A percentile compares a stretch with the other conserved stretches of the same genome.
Evolutionary conservation across 2,888 invertebrate species (phyloP).

Genomic region (Unio pictorum): DNA sequence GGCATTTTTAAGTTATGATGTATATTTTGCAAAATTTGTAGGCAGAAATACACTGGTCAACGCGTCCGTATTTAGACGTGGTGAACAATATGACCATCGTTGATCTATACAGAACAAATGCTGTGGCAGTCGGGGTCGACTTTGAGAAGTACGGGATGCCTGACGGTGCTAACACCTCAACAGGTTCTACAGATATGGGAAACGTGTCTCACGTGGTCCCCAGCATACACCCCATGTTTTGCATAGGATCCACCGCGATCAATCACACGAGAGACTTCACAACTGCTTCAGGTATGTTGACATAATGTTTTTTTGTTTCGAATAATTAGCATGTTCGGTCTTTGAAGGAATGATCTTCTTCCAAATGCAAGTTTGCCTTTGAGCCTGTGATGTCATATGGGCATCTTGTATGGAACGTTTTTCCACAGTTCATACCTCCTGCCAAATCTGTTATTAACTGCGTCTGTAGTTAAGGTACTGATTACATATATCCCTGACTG

Average conservation of each 20-base stretch:
- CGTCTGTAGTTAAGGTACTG: too few relatives aligned
- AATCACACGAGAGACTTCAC: constrained; percentile 64
- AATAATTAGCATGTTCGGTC: too few relatives aligned
- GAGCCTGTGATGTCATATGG: too few relatives aligned
- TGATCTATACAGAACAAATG: constrained; percentile 53
- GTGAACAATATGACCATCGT: constrained; percentile 51
- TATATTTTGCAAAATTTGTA: background rate
- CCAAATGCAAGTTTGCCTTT: too few relatives aligned
- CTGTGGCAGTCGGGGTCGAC: constrained; percentile 43
- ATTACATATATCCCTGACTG: too few relatives aligned
- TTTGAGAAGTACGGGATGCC: constrained; percentile 24
- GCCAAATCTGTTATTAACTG: too few relatives aligned
- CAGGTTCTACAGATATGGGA: constrained; percentile 65
- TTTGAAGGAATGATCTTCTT: too few relatives aligned
- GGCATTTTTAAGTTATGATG: too few relatives aligned
- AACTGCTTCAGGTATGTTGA: constrained; percentile 50
- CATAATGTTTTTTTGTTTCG: too few relatives aligned
- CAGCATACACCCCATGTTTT: constrained; percentile 47
- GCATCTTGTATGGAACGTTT: too few relatives aligned
- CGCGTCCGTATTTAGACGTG: constrained; percentile 46
- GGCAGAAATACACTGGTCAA: constrained; percentile 22
- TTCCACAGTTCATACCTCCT: too few relatives aligned
- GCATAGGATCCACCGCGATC: constrained; percentile 47
- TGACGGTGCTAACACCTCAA: constrained; percentile 4
- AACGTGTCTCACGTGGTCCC: constrained; percentile 64